These are phyloP conservation scores for Meteorus colon DNA, from an alignment of 2,888 invertebrate genomes.

Conservation along the genomic window DNA sequence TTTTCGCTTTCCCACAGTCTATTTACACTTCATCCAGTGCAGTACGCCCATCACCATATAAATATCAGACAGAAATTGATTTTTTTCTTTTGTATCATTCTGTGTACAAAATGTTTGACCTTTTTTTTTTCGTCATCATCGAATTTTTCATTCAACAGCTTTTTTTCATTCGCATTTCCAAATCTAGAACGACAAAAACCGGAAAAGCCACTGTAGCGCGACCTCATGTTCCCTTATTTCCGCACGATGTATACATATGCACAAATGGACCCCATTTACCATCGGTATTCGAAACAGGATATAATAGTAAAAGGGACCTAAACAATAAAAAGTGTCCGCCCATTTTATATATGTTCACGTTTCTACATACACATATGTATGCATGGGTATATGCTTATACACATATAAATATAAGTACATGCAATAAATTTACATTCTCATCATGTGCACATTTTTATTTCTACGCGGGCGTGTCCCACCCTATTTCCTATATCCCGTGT, in stretches of 20 bases:
- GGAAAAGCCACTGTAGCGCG: constrained; percentile 54
- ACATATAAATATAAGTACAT: not conserved
- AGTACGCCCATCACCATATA: not conserved
- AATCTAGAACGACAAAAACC: constrained; percentile 49
- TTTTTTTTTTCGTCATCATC: not conserved
- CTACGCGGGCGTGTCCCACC: not conserved
- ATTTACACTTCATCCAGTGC: not conserved
- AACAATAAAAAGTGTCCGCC: constrained; percentile 7
- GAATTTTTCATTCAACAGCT: constrained; percentile 8
- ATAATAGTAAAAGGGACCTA: constrained; percentile 9
- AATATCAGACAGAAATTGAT: not conserved
- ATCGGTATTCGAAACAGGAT: constrained; percentile 12
- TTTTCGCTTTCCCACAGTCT: not conserved
- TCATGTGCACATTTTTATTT: constrained; percentile 1
- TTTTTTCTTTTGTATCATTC: not conserved
- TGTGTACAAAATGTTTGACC: not conserved
- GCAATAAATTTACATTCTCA: not conserved
- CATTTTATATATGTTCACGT: not conserved
- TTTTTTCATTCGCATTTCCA: not conserved
- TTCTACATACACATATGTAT: not conserved
- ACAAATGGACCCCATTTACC: not conserved
- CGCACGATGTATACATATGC: not conserved
- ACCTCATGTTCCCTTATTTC: constrained; percentile 41
- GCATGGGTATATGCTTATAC: not conserved
- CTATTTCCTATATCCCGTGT: not conserved